Percentiles rank a stretch among this genome's conserved stretches.
Conservation (phyloP, 2,113 vertebrate genomes). For the Hippocampus comes region DNA sequence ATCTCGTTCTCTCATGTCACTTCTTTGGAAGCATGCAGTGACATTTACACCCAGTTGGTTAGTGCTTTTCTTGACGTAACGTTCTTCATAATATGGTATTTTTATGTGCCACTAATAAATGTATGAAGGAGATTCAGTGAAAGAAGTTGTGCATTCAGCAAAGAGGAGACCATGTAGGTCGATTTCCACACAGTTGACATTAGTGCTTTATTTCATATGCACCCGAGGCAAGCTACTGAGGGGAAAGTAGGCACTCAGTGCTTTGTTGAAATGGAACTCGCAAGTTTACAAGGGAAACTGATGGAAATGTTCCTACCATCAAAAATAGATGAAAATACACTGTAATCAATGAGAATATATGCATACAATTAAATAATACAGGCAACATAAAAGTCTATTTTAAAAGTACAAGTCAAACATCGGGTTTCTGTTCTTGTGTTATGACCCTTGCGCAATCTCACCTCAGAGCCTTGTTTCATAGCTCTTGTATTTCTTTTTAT, state of each 20-base stretch:
- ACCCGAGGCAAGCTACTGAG: slow-evolving; percentile 13
- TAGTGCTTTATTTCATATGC: slow-evolving; percentile 17
- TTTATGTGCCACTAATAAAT: slow-evolving; percentile 11
- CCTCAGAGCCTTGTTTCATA: neutral
- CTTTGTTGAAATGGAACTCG: slow-evolving; percentile 12
- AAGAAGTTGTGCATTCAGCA: neutral
- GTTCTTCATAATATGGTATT: neutral
- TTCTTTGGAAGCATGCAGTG: neutral
- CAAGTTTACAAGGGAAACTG: slow-evolving; percentile 2
- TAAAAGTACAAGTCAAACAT: neutral
- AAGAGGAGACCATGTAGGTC: slow-evolving; percentile 10
- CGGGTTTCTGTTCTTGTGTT: neutral
- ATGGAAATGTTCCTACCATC: neutral
- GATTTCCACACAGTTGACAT: slow-evolving; percentile 5
- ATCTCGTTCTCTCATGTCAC: slow-evolving; percentile 10
- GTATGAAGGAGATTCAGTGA: neutral
- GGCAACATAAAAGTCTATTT: neutral
- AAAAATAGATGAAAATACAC: neutral
- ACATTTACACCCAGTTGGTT: neutral
- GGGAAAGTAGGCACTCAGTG: slow-evolving; percentile 4
- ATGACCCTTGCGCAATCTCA: neutral
- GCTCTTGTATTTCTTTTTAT: neutral
- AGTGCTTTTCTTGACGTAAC: neutral
- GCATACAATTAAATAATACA: neutral
- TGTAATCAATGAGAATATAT: neutral